Conservation (phyloP, 1,140 invertebrate genomes). For the Sminthurides bifidus region DNA sequence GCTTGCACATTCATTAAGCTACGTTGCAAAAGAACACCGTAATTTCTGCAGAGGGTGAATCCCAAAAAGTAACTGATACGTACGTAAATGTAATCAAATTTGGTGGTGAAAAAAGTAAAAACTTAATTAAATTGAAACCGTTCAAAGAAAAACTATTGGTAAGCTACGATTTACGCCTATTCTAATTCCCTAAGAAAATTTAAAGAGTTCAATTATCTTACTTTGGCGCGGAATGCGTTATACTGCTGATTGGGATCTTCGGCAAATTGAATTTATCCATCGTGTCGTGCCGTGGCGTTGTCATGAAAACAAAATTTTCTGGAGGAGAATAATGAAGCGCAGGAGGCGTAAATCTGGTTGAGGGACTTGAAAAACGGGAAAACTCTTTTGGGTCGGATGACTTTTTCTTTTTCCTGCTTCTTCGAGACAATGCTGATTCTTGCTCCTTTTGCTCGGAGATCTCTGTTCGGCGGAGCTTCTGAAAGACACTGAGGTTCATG, state of each 20-base stretch:
- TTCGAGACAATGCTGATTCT: conserved; percentile 1
- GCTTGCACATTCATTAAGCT: too few relatives aligned
- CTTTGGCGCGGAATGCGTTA: not conserved
- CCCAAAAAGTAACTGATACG: too few relatives aligned
- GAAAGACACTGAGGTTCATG: conserved; percentile 65
- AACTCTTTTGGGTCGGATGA: too few relatives aligned
- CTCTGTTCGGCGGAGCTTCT: conserved; percentile 50
- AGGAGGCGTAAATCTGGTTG: conserved; percentile 3
- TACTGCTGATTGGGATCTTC: conserved; percentile 7
- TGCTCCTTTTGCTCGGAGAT: conserved; percentile 3
- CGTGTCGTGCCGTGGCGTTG: not conserved
- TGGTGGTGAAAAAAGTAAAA: too few relatives aligned
- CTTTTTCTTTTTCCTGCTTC: conserved; percentile 18
- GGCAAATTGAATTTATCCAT: conserved; percentile 13
- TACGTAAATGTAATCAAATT: too few relatives aligned
- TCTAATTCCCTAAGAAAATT: not conserved
- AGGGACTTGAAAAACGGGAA: too few relatives aligned
- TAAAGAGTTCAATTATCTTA: not conserved
- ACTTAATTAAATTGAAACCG: too few relatives aligned
- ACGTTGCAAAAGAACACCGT: too few relatives aligned
- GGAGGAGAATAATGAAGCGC: not conserved
- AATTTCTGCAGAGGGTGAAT: too few relatives aligned
- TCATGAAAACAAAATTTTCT: conserved; percentile 1
- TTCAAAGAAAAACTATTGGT: not conserved
- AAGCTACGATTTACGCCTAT: not conserved